A percentile compares a stretch with the other conserved stretches of the same genome.
These are phyloP conservation scores for Gasteruption jaculator DNA, from an alignment of 2,888 invertebrate species.

Conservation along the genomic window DNA sequence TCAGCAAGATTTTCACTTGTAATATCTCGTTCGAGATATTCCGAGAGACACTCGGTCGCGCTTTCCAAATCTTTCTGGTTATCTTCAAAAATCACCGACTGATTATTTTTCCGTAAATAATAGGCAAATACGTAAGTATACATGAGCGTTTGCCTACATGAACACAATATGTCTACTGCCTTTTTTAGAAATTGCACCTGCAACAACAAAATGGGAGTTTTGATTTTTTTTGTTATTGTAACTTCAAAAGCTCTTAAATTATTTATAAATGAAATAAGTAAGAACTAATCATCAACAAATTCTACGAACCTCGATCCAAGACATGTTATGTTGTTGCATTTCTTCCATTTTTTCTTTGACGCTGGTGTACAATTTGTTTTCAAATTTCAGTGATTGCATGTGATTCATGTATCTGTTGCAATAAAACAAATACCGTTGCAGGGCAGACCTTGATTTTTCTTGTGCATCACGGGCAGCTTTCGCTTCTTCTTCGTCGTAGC, in stretches of 20 bases:
- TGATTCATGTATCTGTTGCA: constrained; percentile 99
- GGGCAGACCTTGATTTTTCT: constrained; percentile 86
- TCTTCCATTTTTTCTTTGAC: constrained; percentile 99
- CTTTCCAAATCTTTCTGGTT: constrained; percentile 98
- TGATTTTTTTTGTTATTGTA: not conserved
- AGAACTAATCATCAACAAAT: constrained; percentile 6
- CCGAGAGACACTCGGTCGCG: constrained; percentile 94
- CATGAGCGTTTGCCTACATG: constrained; percentile 97
- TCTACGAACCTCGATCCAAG: constrained; percentile 86
- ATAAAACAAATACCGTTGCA: constrained; percentile 96
- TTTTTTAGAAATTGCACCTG: constrained; percentile 96
- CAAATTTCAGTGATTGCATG: constrained; percentile 97
- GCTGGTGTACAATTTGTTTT: constrained; percentile 92
- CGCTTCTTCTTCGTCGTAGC: constrained; percentile 95
- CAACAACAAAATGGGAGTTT: constrained; percentile 17
- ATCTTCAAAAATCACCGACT: constrained; percentile 97
- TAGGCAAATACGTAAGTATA: constrained; percentile 99
- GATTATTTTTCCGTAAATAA: constrained; percentile 96
- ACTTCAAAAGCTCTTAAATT: too few relatives aligned
- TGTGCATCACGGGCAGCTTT: constrained; percentile 95
- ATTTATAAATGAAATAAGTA: constrained; percentile 3
- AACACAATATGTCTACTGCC: constrained; percentile 94
- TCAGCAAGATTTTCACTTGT: constrained; percentile 95
- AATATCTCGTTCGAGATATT: constrained; percentile 96
- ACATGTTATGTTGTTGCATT: constrained; percentile 99